Evolutionary conservation across 1,140 invertebrate species (phyloP).

Genomic region (Pseudomyrmex gracilis): DNA sequence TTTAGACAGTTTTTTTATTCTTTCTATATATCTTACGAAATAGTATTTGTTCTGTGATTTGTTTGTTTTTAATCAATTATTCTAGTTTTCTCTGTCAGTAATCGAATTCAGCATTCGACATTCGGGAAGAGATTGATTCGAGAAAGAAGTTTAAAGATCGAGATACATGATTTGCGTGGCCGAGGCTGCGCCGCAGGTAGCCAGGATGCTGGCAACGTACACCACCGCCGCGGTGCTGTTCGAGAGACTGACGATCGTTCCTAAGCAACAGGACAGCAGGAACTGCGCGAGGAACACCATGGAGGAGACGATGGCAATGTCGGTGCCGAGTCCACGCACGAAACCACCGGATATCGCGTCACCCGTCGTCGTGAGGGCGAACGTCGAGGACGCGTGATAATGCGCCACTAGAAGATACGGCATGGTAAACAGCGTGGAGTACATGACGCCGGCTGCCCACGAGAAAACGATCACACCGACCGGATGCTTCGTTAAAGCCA

Average conservation of each 20-base stretch:
- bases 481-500: conserved; percentile 92
- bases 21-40: too few relatives aligned
- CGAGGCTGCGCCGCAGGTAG: conserved; percentile 92
- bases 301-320: conserved; percentile 96
- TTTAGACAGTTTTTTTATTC: too few relatives aligned
- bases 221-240: conserved; percentile 96
- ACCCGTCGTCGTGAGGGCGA: conserved; percentile 87
- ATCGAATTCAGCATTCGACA: background rate
- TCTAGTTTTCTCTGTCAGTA: background rate
- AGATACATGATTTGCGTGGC: conserved; percentile 96
- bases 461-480: conserved; percentile 95
- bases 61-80: too few relatives aligned
- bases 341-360: conserved; percentile 84
- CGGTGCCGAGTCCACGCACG: conserved; percentile 95
- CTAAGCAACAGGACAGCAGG: conserved; percentile 94
- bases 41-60: too few relatives aligned
- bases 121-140: too few relatives aligned
- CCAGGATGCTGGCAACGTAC: conserved; percentile 92
- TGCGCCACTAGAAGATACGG: conserved; percentile 97
- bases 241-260: conserved; percentile 91
- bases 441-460: conserved; percentile 97
- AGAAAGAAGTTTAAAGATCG: conserved; percentile 88
- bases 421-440: conserved; percentile 98
- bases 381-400: conserved; percentile 94
- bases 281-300: conserved; percentile 99